Base-by-base conservation (phyloP, 2,797 vertebrate genomes). In the Malurus leucopterus region DNA sequence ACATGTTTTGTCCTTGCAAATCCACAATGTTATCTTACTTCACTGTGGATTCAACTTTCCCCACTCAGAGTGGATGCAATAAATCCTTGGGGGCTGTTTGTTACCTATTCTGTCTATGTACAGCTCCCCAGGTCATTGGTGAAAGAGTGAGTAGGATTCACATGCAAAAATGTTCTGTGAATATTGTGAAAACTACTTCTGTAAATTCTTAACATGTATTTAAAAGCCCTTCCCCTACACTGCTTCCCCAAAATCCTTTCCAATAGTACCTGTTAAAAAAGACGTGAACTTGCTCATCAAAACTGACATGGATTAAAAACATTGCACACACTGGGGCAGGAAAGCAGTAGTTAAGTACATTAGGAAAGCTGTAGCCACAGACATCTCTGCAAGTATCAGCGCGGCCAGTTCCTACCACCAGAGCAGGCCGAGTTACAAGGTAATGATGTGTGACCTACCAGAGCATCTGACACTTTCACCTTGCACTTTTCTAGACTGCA, bases 361-460 rank as follows among this genome's bases (percentile, higher is more conserved):
- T 24, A 41, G 24, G 36, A 26, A 81, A 84, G 74, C 53, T 67
- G 6, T 0, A 77, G 62, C 54, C 53, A 73, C 27, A 53, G 64
- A 34, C 32, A 59, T 6, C 22, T 44, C 51, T 40, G 9, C 11
- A 36, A 19, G 15, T 11, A 64, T 24, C 19, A 3, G 13, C 7
- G 43, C 4, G 29, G n/a, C 12, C 58, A 8, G 0, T 15, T 68
- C 68, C 53, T 6, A 2, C 3, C 16, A 19, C 3, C 36, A 16
- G 30, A 77, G n/a, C 12, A 26, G 8, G 54, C 40, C 1, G 9
- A 54, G 22, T 2, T 63, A 21, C 27, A 21, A 11, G 0, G 6
- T 6, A 44, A 1, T 13, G 11, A 4, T 19, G 8, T 1, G 1
- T 15, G 9, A 79, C 0, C 1, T 27, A 8, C 7, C 32, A 23